Conservation (phyloP, 2,888 invertebrate species). For the Steromphala cineraria region DNA sequence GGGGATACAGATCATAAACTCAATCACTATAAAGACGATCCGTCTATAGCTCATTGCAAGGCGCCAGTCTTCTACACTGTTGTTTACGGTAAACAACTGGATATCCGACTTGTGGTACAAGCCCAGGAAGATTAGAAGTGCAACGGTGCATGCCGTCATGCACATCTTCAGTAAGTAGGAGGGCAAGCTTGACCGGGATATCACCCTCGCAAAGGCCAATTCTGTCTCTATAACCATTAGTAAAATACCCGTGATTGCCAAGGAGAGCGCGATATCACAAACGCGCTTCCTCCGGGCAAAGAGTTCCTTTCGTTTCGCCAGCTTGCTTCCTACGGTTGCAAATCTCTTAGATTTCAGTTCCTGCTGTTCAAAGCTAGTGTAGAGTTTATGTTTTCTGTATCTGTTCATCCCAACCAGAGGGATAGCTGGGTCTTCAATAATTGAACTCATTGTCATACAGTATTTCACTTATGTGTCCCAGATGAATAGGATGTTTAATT, state of each 20-base stretch:
- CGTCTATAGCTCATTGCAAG: conserved; percentile 66
- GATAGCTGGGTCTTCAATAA: conserved; percentile 70
- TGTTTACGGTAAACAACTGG: conserved; percentile 71
- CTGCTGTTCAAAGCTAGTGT: conserved; percentile 39
- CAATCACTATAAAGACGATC: conserved; percentile 83
- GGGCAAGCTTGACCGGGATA: conserved; percentile 45
- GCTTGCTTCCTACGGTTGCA: conserved; percentile 71
- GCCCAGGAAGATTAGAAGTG: conserved; percentile 66
- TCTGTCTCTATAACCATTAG: conserved; percentile 73
- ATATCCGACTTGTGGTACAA: conserved; percentile 72
- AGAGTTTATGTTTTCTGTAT: conserved; percentile 54
- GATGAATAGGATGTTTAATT: no score
- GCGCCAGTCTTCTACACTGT: conserved; percentile 72
- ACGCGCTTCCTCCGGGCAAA: conserved; percentile 65
- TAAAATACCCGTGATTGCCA: conserved; percentile 69
- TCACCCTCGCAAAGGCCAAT: conserved; percentile 55
- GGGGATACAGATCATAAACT: conserved; percentile 77
- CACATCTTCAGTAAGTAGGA: conserved; percentile 67
- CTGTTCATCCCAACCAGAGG: conserved; percentile 71
- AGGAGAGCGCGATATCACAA: conserved; percentile 65
- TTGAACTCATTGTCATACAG: conserved; percentile 57
- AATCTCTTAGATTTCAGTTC: conserved; percentile 46
- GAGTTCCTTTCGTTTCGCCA: conserved; percentile 71
- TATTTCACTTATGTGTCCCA: no score
- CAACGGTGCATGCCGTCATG: conserved; percentile 69